These are phyloP conservation scores for Myotis planiceps DNA, from an alignment of 2,797 vertebrate species.

Conservation along the genomic window DNA sequence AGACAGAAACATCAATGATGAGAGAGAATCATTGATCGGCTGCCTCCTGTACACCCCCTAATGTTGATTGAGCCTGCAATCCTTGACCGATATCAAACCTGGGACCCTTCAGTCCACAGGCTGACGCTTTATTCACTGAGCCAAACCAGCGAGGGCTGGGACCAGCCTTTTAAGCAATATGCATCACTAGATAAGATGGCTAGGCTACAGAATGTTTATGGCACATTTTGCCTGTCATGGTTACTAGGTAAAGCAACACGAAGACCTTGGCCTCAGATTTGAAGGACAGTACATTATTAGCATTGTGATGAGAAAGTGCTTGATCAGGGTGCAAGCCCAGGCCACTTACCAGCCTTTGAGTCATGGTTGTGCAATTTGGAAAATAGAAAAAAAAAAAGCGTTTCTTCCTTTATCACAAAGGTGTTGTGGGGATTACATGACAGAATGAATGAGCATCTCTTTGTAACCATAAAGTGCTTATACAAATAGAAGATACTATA, in stretches of 20 bases:
- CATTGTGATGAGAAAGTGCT: neutral
- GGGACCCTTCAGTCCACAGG: too few species aligned
- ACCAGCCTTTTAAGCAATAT: neutral
- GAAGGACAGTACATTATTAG: constrained; percentile 14
- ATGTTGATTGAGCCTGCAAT: too few species aligned
- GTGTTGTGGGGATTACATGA: neutral
- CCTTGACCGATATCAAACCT: too few species aligned
- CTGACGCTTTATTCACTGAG: too few species aligned
- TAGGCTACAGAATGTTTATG: neutral
- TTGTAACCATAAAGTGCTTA: constrained; percentile 11
- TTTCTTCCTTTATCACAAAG: neutral
- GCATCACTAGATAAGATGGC: neutral
- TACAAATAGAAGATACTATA: neutral
- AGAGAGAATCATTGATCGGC: too few species aligned
- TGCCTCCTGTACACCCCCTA: too few species aligned
- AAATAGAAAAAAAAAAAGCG: neutral
- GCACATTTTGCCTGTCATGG: neutral
- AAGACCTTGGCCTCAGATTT: neutral
- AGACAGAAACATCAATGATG: too few species aligned
- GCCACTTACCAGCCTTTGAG: neutral
- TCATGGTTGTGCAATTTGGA: neutral
- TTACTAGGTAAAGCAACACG: neutral
- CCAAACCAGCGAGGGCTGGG: neutral
- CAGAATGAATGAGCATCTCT: constrained; percentile 7
- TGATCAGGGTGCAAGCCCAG: neutral